A percentile compares a stretch with the other conserved stretches of the same genome.
Conservation (phyloP, 2,113 vertebrate species). For the Xyrauchen texanus region DNA sequence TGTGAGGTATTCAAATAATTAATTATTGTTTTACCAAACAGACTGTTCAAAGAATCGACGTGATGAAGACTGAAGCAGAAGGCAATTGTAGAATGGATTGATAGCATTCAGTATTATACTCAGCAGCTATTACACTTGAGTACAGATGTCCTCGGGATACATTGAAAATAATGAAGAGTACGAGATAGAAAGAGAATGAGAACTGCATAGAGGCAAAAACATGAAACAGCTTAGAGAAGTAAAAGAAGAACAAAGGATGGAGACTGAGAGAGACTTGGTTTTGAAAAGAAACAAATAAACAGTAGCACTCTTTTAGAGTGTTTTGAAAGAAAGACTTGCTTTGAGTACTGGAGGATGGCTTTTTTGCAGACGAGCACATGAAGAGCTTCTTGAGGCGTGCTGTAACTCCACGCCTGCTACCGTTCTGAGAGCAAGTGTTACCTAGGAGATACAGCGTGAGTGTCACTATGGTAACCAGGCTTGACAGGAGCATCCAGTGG, state of each 20-base stretch:
- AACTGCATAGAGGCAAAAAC: neutral
- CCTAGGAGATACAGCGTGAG: slow-evolving; percentile 85
- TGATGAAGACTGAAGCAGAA: neutral
- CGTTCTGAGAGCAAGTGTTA: slow-evolving; percentile 84
- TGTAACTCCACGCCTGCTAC: slow-evolving; percentile 85
- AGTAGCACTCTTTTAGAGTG: neutral
- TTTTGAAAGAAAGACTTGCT: slow-evolving; percentile 82
- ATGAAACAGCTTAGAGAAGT: neutral
- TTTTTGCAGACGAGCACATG: slow-evolving; percentile 86
- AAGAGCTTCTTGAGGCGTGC: slow-evolving; percentile 92
- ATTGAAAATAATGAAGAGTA: neutral
- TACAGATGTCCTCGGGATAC: neutral
- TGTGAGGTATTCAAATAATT: too few relatives aligned
- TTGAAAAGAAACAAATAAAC: neutral
- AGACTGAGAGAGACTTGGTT: neutral
- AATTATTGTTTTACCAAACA: neutral
- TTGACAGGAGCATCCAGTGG: slow-evolving; percentile 61
- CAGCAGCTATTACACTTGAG: neutral
- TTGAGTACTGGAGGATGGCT: slow-evolving; percentile 84
- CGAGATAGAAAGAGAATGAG: slow-evolving; percentile 21
- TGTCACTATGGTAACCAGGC: slow-evolving; percentile 51
- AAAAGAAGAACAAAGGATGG: slow-evolving; percentile 40
- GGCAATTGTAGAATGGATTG: neutral
- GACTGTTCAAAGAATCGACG: neutral
- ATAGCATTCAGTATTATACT: neutral